phyloP scores from a whole-genome alignment of 2,888 invertebrate genomes.

The Isoperla grammatica region DNA sequence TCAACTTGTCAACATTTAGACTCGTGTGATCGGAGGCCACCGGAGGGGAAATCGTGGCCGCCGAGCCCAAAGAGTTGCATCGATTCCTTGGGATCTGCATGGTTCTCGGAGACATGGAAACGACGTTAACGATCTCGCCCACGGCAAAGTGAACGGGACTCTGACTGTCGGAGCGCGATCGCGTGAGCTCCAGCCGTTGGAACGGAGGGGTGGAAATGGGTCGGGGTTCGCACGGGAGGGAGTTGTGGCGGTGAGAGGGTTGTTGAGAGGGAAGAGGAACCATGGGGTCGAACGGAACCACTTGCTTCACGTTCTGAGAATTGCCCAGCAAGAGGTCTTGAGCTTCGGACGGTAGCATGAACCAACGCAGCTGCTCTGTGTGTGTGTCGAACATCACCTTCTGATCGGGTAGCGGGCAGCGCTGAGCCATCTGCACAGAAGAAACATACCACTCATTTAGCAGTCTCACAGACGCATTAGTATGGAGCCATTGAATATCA shows the following conservation, averaged over 20 bases:
- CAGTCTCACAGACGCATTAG: no score
- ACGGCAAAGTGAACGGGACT: slow-evolving; percentile 60
- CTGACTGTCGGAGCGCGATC: slow-evolving; percentile 38
- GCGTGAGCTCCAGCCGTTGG: slow-evolving; percentile 16
- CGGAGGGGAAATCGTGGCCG: neutral
- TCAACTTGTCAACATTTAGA: slow-evolving; percentile 40
- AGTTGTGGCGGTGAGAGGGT: slow-evolving; percentile 4
- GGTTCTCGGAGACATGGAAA: neutral
- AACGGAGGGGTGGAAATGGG: slow-evolving; percentile 18
- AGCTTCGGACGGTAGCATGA: slow-evolving; percentile 83
- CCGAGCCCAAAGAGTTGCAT: slow-evolving; percentile 21
- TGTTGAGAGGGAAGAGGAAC: slow-evolving; percentile 22
- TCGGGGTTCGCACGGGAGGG: slow-evolving; percentile 16
- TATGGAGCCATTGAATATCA: no score
- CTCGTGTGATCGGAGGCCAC: slow-evolving; percentile 43
- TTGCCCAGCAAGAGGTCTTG: slow-evolving; percentile 66
- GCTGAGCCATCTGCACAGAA: slow-evolving; percentile 54
- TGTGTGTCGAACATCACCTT: slow-evolving; percentile 62
- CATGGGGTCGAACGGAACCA: slow-evolving; percentile 67
- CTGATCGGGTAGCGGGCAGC: slow-evolving; percentile 68
- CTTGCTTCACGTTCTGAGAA: slow-evolving; percentile 69
- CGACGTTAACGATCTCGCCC: slow-evolving; percentile 54
- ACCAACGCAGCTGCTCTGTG: slow-evolving; percentile 74
- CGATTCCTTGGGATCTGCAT: neutral
- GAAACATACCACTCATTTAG: no score